These are phyloP conservation scores for Vireo griseus DNA, from an alignment of 2,797 vertebrate genomes.

Conservation along the genomic window DNA sequence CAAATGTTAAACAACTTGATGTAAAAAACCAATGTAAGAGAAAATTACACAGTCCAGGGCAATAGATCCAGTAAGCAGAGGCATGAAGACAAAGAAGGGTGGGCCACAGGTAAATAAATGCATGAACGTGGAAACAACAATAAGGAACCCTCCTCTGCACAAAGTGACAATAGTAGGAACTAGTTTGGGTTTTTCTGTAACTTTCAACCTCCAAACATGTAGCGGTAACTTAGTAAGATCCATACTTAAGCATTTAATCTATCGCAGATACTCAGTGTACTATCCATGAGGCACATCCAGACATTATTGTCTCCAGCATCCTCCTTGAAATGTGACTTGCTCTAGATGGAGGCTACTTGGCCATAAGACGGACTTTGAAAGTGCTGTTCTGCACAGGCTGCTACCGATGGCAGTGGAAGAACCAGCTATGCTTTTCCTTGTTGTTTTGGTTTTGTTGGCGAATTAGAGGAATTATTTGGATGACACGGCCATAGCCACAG, in stretches of 20 bases:
- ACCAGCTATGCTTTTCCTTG: background rate
- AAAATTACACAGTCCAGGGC: background rate
- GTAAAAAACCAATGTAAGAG: background rate
- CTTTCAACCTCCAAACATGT: background rate
- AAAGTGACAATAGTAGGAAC: background rate
- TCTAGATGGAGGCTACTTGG: background rate
- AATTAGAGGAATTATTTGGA: background rate
- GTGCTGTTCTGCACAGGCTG: background rate
- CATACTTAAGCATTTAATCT: background rate
- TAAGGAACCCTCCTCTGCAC: background rate
- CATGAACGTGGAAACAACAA: background rate
- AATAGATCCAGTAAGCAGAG: background rate
- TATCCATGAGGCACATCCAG: background rate
- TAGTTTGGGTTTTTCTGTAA: background rate
- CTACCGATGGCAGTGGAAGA: background rate
- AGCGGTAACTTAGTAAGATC: background rate
- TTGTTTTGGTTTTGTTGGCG: background rate
- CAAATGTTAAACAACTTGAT: background rate
- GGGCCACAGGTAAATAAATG: background rate
- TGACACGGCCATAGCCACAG: fast-evolving
- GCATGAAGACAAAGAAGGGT: background rate
- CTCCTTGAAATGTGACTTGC: background rate
- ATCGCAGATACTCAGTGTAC: background rate
- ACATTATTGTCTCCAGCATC: background rate
- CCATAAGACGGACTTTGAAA: fast-evolving